Base-by-base conservation (phyloP, 1,140 invertebrate species). In the Pollicipes pollicipes region DNA sequence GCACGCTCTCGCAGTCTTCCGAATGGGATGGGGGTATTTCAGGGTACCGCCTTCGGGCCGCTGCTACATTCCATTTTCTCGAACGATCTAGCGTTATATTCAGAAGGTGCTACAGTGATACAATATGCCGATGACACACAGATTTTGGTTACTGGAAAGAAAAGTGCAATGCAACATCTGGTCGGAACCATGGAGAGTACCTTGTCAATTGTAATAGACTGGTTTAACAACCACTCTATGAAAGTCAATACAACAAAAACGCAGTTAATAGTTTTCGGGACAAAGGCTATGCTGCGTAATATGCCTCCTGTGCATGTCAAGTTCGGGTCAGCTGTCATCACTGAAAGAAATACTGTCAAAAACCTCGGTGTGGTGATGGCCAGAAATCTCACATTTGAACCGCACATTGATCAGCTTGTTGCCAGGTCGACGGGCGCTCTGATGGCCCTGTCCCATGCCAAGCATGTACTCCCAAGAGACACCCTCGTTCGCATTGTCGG, bases 81-180 rank as follows among this genome's bases (percentile, higher is more conserved):
- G 21, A 70, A 58, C 32, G 45, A 63, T 21, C 70, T 70, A 30
- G 45, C 70, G 16, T 30, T 31, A 31, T 32, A 26, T 27, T 67
- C 31, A 17, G 17, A 70, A 67, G 70, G 10, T 32, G 66, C 64
- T 67, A 31, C 27, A 67, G 66, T 70, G 32, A 32, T 70, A 31
- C 45, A 70, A 70, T 69, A 70, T 70, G 69, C 31, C 68, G 69
- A 70, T 37, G 69, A 70, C 35, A 70, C 31, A 45, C 69, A 70
- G 27, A 26, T 3, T 70, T 66, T 70, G 28, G 45, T 64, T 32
- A 66, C 69, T 31, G 69, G 35, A 28, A 70, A n/a, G 58, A 70
- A 64, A 31, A 32, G 68, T 45, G 35, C 3, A 30, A 28, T 3
- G 6, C 21, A 70, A 26, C 28, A 45, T 13, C 69, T 70, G 3